phyloP scores from a whole-genome alignment of 1,140 invertebrate genomes.

The Cydia amplana region DNA sequence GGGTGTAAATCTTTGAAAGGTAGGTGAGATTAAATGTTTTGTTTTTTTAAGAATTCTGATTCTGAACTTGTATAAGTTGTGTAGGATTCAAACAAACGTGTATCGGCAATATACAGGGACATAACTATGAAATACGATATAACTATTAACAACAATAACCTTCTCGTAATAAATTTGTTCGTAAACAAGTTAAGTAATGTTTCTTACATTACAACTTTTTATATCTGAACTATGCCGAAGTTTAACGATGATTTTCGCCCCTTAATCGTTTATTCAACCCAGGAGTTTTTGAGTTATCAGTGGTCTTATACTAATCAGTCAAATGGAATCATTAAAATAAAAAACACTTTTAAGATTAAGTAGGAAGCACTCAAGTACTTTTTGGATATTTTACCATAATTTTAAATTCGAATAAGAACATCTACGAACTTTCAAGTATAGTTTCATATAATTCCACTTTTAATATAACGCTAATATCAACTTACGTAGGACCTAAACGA shows the following conservation, averaged over 20 bases:
- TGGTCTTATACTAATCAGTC: background rate
- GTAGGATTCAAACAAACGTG: background rate
- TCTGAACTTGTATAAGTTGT: background rate
- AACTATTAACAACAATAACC: too few species aligned
- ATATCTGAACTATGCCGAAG: background rate
- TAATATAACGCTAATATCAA: background rate
- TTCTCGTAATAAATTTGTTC: too few species aligned
- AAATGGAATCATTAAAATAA: background rate
- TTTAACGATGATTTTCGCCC: background rate
- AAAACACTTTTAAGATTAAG: background rate
- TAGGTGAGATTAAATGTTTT: background rate
- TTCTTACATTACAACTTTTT: background rate
- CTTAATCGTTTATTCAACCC: background rate
- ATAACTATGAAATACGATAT: too few species aligned
- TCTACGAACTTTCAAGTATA: too few species aligned
- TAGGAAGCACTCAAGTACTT: too few species aligned
- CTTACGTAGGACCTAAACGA: background rate
- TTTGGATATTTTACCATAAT: too few species aligned
- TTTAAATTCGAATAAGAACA: too few species aligned
- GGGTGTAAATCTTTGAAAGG: slow-evolving; percentile 22
- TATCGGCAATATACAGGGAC: background rate
- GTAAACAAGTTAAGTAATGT: background rate
- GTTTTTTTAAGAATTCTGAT: background rate
- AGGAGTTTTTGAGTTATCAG: background rate
- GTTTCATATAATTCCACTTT: too few species aligned